phyloP scores from a whole-genome alignment of 2,797 vertebrate genomes.

The Astyanax mexicanus region DNA sequence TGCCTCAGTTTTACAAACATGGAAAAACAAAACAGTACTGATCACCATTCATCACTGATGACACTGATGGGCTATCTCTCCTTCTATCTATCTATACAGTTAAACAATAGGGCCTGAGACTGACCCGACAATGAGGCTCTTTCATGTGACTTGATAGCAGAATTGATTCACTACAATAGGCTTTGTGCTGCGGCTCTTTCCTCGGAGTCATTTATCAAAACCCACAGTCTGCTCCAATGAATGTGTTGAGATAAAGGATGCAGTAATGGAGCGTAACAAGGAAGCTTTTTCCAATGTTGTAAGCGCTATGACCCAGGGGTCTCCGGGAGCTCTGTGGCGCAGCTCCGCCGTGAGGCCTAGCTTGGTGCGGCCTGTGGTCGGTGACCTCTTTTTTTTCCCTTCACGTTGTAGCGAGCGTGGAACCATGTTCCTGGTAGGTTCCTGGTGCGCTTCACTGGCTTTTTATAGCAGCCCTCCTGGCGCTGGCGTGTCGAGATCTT shows the following conservation, averaged over 20 bases:
- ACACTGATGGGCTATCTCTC: constrained; percentile 9
- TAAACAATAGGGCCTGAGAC: constrained; percentile 25
- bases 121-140: constrained; percentile 34
- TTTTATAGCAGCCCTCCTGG: constrained; percentile 43
- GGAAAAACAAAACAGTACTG: too few relatives aligned
- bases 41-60: constrained; percentile 38
- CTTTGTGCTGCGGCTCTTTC: constrained; percentile 28
- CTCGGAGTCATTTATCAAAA: constrained; percentile 37
- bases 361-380: background rate
- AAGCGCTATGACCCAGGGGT: constrained; percentile 11
- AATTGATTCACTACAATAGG: constrained; percentile 31
- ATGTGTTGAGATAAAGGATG: constrained; percentile 32
- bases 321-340: constrained; percentile 2
- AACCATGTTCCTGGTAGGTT: background rate
- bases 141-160: constrained; percentile 38
- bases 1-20: constrained; percentile 21
- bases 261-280: constrained; percentile 29
- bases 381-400: background rate
- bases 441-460: background rate
- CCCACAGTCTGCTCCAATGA: constrained; percentile 7
- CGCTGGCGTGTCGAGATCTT: constrained; percentile 53
- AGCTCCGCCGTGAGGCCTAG: constrained; percentile 15
- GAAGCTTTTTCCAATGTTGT: constrained; percentile 29
- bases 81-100: constrained; percentile 4
- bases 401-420: constrained; percentile 3